Evolutionary conservation across 2,113 vertebrate species (phyloP).

Genomic region (human (Homo sapiens)): GRCh38 chr7:25216501-25217000

Average conservation of each 20-base stretch:
- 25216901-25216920: neutral
- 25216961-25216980: conserved; percentile 76
- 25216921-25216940: neutral
- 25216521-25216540: neutral
- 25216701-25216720: neutral
- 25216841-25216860: neutral
- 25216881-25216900: neutral
- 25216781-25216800: neutral
- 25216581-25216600: neutral
- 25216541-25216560: neutral
- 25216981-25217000: conserved; percentile 54
- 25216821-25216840: neutral
- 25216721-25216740: neutral
- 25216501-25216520: neutral
- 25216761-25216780: neutral
- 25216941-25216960: conserved; percentile 69
- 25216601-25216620: neutral
- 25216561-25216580: conserved; percentile 2
- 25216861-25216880: neutral
- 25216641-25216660: neutral
- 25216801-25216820: neutral
- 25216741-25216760: neutral
- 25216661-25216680: neutral
- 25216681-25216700: neutral
- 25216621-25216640: neutral